phyloP scores from a whole-genome alignment of 2,888 invertebrate genomes.

The Lordiphosa fenestrarum region DNA sequence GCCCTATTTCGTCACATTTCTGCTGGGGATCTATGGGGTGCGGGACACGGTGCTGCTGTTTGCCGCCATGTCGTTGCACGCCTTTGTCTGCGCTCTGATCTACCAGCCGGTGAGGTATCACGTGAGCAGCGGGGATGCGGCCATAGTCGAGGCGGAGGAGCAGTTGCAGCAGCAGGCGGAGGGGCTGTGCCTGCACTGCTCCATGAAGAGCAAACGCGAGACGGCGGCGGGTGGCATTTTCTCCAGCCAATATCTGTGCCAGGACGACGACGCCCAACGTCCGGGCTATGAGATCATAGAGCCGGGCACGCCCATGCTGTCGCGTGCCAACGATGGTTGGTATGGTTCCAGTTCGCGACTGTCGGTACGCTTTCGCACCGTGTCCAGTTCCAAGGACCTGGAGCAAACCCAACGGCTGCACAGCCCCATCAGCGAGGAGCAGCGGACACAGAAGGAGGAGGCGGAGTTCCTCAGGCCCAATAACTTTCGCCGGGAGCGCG shows the following conservation, averaged over 20 bases:
- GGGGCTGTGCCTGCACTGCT: constrained; percentile 69
- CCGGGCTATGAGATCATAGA: constrained; percentile 86
- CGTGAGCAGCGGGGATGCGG: constrained; percentile 71
- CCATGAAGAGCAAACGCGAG: constrained; percentile 68
- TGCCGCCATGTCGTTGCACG: constrained; percentile 85
- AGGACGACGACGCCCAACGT: constrained; percentile 84
- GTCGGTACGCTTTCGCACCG: constrained; percentile 65
- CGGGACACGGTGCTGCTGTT: constrained; percentile 86
- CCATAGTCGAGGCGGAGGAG: constrained; percentile 57
- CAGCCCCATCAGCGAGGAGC: constrained; percentile 63
- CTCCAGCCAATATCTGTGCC: constrained; percentile 82
- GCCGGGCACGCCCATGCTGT: constrained; percentile 86
- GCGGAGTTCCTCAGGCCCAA: constrained; percentile 73
- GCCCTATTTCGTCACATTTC: constrained; percentile 85
- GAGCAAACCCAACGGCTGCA: constrained; percentile 60
- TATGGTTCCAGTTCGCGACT: constrained; percentile 68
- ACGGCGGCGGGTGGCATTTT: constrained; percentile 74
- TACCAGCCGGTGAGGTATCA: constrained; percentile 89
- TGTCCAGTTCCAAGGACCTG: constrained; percentile 73
- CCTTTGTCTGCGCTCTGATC: constrained; percentile 85
- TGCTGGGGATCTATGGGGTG: constrained; percentile 84
- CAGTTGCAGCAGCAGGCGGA: constrained; percentile 16
- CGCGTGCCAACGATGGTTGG: constrained; percentile 80
- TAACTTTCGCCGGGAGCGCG: constrained; percentile 76
- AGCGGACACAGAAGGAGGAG: constrained; percentile 26